These are phyloP conservation scores for Sciaenops ocellatus DNA, from an alignment of 2,797 vertebrate species.

Conservation along the genomic window DNA sequence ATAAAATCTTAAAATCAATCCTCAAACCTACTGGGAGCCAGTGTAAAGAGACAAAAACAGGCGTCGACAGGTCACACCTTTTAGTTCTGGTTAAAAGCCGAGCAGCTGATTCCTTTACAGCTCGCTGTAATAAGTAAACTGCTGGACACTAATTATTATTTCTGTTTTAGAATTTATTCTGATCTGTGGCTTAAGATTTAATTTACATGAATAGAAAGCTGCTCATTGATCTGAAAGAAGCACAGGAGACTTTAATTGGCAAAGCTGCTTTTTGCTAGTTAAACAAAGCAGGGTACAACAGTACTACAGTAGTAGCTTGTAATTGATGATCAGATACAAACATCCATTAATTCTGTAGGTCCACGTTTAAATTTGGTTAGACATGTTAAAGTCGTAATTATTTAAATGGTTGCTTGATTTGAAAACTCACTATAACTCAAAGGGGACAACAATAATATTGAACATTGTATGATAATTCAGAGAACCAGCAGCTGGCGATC, in stretches of 20 bases:
- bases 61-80: neutral
- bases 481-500: constrained; percentile 33
- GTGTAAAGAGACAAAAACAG: constrained; percentile 2
- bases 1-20: constrained; percentile 28
- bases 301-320: neutral
- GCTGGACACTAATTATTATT: neutral
- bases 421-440: constrained; percentile 3
- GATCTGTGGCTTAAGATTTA: neutral
- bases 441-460: constrained; percentile 16
- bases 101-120: neutral
- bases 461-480: neutral
- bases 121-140: neutral
- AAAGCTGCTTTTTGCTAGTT: constrained; percentile 1
- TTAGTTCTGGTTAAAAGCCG: neutral
- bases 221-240: constrained; percentile 22
- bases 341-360: neutral
- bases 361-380: neutral
- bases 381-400: neutral
- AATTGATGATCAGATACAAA: neutral
- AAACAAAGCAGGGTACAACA: neutral
- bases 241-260: neutral
- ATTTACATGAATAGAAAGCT: neutral
- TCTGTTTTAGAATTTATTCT: neutral
- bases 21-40: neutral
- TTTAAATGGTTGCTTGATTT: neutral